Percentiles rank a stretch among this genome's conserved stretches.
Conservation (phyloP, 2,113 vertebrate genomes). For the Zosterops pallidus region DNA sequence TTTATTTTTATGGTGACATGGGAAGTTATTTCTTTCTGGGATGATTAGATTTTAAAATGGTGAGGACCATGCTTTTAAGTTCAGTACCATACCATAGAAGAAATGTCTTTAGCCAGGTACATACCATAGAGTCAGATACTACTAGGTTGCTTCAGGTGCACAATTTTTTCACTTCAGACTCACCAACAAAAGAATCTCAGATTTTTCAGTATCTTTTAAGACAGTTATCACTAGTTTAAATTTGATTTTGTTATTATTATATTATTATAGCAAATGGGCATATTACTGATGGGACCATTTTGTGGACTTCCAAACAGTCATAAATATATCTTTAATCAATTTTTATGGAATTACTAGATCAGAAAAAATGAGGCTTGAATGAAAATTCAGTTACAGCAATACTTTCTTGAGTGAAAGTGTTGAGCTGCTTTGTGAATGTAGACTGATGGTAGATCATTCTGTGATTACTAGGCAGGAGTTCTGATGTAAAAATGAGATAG, state of each 20-base stretch:
- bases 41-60: not conserved
- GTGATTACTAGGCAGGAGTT: not conserved
- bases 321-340: not conserved
- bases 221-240: not conserved
- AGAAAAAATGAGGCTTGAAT: not conserved
- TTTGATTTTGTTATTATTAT: not conserved
- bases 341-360: not conserved
- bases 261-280: not conserved
- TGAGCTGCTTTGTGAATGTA: not conserved
- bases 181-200: not conserved
- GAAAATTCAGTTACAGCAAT: not conserved
- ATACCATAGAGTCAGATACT: not conserved
- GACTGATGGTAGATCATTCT: not conserved
- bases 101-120: not conserved
- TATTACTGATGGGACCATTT: not conserved
- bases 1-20: not conserved
- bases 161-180: not conserved
- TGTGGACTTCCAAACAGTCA: not conserved
- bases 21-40: not conserved
- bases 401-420: rapidly evolving
- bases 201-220: not conserved
- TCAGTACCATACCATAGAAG: not conserved
- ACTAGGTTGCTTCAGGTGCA: not conserved
- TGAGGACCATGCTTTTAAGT: not conserved
- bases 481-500: not conserved